Evolutionary conservation across 1,140 invertebrate species (phyloP).

Genomic region (Drosophila bifasciata): DNA sequence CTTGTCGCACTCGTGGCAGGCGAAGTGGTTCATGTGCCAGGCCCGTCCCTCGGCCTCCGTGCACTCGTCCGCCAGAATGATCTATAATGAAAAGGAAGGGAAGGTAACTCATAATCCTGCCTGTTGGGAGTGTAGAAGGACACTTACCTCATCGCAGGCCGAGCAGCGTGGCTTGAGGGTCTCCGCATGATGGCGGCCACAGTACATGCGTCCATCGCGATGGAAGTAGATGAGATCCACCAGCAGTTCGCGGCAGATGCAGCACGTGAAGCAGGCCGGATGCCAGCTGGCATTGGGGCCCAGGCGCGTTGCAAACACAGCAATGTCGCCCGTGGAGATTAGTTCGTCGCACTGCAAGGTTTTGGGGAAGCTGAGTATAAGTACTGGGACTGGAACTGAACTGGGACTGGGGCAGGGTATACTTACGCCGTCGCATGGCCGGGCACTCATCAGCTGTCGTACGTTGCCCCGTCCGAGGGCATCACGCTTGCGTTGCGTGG

Average conservation of each 20-base stretch:
- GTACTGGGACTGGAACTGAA: background rate
- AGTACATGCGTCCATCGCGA: slow-evolving; percentile 94
- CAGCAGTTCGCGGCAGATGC: slow-evolving; percentile 95
- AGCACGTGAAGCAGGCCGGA: slow-evolving; percentile 96
- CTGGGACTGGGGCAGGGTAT: slow-evolving; percentile 3
- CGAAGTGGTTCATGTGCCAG: slow-evolving; percentile 99
- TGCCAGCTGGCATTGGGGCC: slow-evolving; percentile 95
- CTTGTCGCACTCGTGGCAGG: slow-evolving; percentile 96
- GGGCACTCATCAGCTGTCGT: slow-evolving; percentile 89
- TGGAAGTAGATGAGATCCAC: slow-evolving; percentile 99
- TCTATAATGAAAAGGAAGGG: slow-evolving; percentile 85
- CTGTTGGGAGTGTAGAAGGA: background rate
- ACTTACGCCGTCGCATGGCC: slow-evolving; percentile 91
- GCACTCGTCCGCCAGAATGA: slow-evolving; percentile 99
- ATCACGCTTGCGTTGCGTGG: slow-evolving; percentile 95
- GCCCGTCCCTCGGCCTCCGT: slow-evolving; percentile 98
- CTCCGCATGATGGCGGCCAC: slow-evolving; percentile 98
- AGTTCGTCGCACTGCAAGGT: slow-evolving; percentile 91
- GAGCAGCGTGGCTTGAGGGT: slow-evolving; percentile 97
- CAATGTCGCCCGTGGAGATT: slow-evolving; percentile 94
- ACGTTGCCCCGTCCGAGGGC: slow-evolving; percentile 96
- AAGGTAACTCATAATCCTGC: background rate
- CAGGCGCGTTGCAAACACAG: slow-evolving; percentile 92
- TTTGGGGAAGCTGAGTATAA: too few relatives aligned
- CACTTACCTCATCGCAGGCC: slow-evolving; percentile 96